Conservation (phyloP, 2,113 vertebrate species). For the Sebastes schlegelii region DNA sequence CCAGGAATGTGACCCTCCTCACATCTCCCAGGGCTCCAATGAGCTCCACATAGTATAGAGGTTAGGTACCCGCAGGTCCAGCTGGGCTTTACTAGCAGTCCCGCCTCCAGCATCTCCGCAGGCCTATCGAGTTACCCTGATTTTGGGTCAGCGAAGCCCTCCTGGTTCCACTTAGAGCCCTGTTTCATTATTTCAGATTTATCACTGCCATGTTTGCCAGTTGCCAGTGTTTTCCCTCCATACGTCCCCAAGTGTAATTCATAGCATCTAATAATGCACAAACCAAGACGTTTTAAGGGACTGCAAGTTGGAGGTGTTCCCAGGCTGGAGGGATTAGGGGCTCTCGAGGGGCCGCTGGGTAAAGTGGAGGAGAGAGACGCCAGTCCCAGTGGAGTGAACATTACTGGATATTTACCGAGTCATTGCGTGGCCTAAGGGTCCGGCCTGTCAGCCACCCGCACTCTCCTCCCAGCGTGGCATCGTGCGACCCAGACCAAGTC, state of each 20-base stretch:
- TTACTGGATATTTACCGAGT: conserved; percentile 49
- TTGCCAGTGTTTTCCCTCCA: conserved; percentile 70
- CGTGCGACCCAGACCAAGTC: not conserved
- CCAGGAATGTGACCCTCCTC: conserved; percentile 58
- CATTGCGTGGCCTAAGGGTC: conserved; percentile 23
- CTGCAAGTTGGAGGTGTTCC: conserved; percentile 67
- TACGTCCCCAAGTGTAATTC: conserved; percentile 63
- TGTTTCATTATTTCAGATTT: conserved; percentile 86
- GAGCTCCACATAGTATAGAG: conserved; percentile 60
- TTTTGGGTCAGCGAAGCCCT: conserved; percentile 65
- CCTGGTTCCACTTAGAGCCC: conserved; percentile 82
- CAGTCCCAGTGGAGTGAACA: conserved; percentile 36
- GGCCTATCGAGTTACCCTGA: conserved; percentile 73
- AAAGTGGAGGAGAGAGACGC: conserved; percentile 40
- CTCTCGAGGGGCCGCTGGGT: conserved; percentile 44
- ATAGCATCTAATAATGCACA: conserved; percentile 71
- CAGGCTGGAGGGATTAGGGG: conserved; percentile 66
- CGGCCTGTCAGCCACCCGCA: conserved; percentile 26
- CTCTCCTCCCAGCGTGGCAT: conserved; percentile 2
- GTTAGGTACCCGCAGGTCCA: conserved; percentile 52
- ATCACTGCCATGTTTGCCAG: conserved; percentile 78
- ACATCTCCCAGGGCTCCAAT: conserved; percentile 53
- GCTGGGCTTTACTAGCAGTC: conserved; percentile 67
- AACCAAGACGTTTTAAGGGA: conserved; percentile 63
- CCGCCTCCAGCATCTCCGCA: conserved; percentile 63